phyloP scores from a whole-genome alignment of 2,888 invertebrate species.

The Unio delphinus region DNA sequence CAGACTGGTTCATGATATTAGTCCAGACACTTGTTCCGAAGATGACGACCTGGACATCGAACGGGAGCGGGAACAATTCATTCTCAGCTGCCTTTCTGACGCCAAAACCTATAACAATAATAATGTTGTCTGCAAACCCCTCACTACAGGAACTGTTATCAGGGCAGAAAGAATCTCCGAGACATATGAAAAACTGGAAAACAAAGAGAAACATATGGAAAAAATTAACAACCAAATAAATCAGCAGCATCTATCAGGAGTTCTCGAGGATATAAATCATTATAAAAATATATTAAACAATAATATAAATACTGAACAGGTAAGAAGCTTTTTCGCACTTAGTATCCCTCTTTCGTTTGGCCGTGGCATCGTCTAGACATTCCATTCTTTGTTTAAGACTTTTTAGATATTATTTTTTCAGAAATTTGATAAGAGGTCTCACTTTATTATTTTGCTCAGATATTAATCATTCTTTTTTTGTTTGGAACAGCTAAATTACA shows the following conservation, averaged over 20 bases:
- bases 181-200: conserved; percentile 28
- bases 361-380: too few species aligned
- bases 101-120: conserved; percentile 25
- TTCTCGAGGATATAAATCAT: conserved; percentile 21
- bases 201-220: conserved; percentile 43
- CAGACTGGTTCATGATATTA: conserved; percentile 56
- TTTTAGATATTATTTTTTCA: too few species aligned
- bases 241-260: conserved; percentile 36
- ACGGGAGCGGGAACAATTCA: conserved; percentile 38
- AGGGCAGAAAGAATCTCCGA: conserved; percentile 23
- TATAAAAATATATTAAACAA: conserved; percentile 33
- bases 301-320: conserved; percentile 26
- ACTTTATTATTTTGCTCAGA: too few species aligned
- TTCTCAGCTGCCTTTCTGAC: conserved; percentile 40
- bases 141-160: conserved; percentile 23
- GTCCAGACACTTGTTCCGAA: conserved; percentile 46
- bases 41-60: conserved; percentile 32
- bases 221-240: conserved; percentile 50
- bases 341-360: too few species aligned
- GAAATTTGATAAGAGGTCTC: too few species aligned
- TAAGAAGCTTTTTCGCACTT: neutral
- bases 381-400: too few species aligned
- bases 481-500: too few species aligned
- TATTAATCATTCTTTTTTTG: too few species aligned
- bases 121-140: conserved; percentile 28